phyloP scores from a whole-genome alignment of 2,888 invertebrate genomes.

The Drosophila leonis region DNA sequence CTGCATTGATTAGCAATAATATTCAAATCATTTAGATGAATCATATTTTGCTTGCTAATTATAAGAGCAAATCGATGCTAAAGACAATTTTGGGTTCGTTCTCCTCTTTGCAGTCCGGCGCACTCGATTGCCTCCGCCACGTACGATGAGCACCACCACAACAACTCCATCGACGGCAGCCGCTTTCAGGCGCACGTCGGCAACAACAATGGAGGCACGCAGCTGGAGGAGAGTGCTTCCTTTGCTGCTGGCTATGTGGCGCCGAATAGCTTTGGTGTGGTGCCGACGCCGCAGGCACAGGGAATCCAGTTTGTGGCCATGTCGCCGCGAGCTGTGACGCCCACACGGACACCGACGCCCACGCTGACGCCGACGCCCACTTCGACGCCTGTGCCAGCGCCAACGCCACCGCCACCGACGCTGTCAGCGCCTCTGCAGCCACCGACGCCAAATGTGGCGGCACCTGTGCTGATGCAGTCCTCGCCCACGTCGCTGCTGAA shows the following conservation, averaged over 20 bases:
- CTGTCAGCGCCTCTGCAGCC: slow-evolving; percentile 60
- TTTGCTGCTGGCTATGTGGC: slow-evolving; percentile 45
- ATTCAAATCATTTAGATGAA: background rate
- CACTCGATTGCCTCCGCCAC: slow-evolving; percentile 90
- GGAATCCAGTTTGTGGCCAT: slow-evolving; percentile 59
- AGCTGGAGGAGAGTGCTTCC: slow-evolving; percentile 34
- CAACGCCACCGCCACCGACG: slow-evolving; percentile 48
- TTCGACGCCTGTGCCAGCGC: slow-evolving; percentile 51
- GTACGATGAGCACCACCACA: slow-evolving; percentile 86
- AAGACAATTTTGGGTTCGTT: background rate
- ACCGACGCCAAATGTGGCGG: slow-evolving; percentile 52
- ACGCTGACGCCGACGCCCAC: slow-evolving; percentile 45
- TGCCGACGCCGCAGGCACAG: slow-evolving; percentile 41
- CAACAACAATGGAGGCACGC: slow-evolving; percentile 68
- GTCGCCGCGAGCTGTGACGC: slow-evolving; percentile 63
- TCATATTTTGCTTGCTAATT: background rate
- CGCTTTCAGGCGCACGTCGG: slow-evolving; percentile 84
- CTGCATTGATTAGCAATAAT: too few relatives aligned
- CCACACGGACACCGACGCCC: slow-evolving; percentile 56
- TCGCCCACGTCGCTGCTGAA: slow-evolving; percentile 62
- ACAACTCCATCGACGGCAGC: slow-evolving; percentile 83
- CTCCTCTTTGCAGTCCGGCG: slow-evolving; percentile 87
- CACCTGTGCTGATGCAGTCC: slow-evolving; percentile 55
- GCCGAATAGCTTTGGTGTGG: slow-evolving; percentile 44
- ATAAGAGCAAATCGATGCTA: background rate